Conservation (phyloP, 2,113 vertebrate genomes). For the Choloepus hoffmanni region DNA sequence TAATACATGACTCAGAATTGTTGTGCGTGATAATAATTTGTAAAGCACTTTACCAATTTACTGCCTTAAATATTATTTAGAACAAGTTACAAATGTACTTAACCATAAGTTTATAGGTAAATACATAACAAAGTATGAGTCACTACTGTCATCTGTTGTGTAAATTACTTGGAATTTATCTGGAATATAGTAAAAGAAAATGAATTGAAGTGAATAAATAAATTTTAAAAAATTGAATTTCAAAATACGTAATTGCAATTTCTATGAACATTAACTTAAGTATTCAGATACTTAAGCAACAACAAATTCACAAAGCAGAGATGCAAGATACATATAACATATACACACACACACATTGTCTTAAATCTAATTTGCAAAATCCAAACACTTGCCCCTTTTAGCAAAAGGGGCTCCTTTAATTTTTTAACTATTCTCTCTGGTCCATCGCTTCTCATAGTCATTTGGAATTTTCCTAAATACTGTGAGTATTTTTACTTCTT, state of each 20-base stretch:
- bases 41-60: neutral
- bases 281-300: neutral
- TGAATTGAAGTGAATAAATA: neutral
- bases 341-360: neutral
- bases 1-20: neutral
- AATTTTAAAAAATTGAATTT: neutral
- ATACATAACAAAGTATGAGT: neutral
- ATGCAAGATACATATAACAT: neutral
- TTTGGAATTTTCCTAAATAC: constrained; percentile 30
- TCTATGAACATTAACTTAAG: neutral
- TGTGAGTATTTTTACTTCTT: neutral
- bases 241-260: constrained; percentile 18
- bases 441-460: neutral
- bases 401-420: neutral
- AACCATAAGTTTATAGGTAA: neutral
- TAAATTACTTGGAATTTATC: neutral
- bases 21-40: neutral
- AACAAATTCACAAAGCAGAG: neutral
- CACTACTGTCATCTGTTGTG: neutral
- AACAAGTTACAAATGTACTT: neutral
- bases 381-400: neutral
- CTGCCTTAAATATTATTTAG: constrained; percentile 26
- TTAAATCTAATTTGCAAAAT: neutral
- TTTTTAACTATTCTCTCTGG: too few species aligned
- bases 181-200: neutral